Evolutionary conservation across 2,888 invertebrate genomes (phyloP).

Genomic region (Romanomermis culicivorax): DNA sequence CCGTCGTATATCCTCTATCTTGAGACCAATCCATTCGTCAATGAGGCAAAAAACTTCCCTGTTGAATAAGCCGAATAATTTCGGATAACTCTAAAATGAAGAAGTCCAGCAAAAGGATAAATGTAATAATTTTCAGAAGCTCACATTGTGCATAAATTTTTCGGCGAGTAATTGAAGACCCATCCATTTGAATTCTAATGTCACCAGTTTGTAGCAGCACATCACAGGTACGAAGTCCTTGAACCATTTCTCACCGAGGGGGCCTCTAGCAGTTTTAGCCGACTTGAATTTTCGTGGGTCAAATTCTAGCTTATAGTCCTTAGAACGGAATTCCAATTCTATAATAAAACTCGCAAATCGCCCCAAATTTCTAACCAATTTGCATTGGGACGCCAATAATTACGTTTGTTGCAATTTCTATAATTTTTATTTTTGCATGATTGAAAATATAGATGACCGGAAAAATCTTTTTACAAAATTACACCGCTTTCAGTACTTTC

Average conservation of each 20-base stretch:
- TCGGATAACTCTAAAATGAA: background rate
- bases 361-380: no score
- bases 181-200: conserved; percentile 4
- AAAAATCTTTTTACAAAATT: no score
- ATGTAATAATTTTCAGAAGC: no score
- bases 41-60: background rate
- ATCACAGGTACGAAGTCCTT: background rate
- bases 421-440: no score
- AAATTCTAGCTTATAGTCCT: background rate
- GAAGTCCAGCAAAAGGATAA: no score
- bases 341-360: no score
- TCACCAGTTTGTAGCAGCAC: conserved; percentile 4
- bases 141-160: background rate
- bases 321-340: no score
- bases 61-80: background rate
- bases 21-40: background rate
- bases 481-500: no score
- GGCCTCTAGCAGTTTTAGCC: background rate
- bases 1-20: background rate
- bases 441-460: no score
- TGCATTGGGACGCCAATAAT: no score
- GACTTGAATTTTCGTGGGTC: background rate
- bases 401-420: no score
- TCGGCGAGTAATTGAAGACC: background rate
- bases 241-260: background rate